Evolutionary conservation across 1,140 invertebrate genomes (phyloP).

Genomic region (Oryzaephilus surinamensis): DNA sequence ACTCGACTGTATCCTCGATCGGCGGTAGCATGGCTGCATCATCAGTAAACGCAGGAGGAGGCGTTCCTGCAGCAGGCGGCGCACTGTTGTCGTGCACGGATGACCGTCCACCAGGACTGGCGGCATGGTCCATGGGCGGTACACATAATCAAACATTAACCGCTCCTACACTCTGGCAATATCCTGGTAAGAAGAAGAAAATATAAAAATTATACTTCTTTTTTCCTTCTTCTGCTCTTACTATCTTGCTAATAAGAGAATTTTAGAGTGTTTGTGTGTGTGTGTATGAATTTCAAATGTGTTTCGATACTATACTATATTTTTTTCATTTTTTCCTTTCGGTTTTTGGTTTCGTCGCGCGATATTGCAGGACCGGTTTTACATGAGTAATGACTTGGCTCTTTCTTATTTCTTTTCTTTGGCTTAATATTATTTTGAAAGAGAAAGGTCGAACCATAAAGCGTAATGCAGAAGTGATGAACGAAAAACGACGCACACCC

Average conservation of each 20-base stretch:
- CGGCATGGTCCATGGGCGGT: conserved; percentile 39
- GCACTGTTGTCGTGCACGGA: conserved; percentile 41
- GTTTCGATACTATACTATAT: background rate
- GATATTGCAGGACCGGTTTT: background rate
- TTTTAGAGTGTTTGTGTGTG: too few relatives aligned
- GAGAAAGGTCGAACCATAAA: too few relatives aligned
- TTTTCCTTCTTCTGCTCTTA: background rate
- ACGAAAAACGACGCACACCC: too few relatives aligned
- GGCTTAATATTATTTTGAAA: too few relatives aligned
- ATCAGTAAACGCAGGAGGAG: conserved; percentile 40
- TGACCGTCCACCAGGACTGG: conserved; percentile 39
- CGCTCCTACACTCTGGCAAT: conserved; percentile 60
- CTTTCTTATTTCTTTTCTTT: too few relatives aligned
- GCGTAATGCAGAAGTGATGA: too few relatives aligned
- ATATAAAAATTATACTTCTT: too few relatives aligned
- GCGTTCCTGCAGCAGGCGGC: conserved; percentile 38
- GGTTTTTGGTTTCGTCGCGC: conserved; percentile 34
- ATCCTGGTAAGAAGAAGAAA: conserved; percentile 59
- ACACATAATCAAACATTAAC: conserved; percentile 38
- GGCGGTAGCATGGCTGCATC: conserved; percentile 29
- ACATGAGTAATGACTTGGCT: conserved; percentile 10
- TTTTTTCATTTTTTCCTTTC: conserved; percentile 12
- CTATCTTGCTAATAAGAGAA: too few relatives aligned
- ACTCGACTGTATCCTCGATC: too few relatives aligned
- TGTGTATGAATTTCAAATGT: background rate